phyloP scores from a whole-genome alignment of 2,113 vertebrate genomes.

The Vidua chalybeata region DNA sequence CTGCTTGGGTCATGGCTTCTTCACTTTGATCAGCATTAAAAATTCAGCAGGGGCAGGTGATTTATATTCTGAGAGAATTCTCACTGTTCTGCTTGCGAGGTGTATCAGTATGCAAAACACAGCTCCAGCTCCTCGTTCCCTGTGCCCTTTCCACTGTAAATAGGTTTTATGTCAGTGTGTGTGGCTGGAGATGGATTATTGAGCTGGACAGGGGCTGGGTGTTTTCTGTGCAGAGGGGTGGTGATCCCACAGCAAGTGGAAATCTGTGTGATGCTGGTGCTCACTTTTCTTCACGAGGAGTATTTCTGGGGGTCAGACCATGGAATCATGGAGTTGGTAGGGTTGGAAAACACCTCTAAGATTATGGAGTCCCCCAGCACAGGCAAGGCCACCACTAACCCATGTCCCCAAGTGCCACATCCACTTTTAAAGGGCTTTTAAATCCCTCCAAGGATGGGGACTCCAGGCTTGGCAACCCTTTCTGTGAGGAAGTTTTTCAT shows the following conservation, averaged over 20 bases:
- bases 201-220: neutral
- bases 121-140: rapidly evolving
- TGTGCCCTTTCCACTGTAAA: neutral
- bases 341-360: neutral
- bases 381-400: neutral
- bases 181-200: neutral
- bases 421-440: neutral
- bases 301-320: neutral
- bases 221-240: neutral
- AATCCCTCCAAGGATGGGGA: neutral
- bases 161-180: neutral
- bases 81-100: neutral
- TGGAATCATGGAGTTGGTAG: neutral
- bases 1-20: neutral
- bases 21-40: neutral
- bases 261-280: neutral
- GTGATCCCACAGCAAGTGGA: neutral
- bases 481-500: neutral
- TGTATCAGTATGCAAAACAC: neutral
- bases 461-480: neutral
- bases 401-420: neutral
- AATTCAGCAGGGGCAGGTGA: neutral
- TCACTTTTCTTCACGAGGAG: rapidly evolving
- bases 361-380: neutral
- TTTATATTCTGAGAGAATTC: neutral